Percentiles rank a stretch among this genome's conserved stretches.
These are phyloP conservation scores for Diorhabda carinulata DNA, from an alignment of 1,140 invertebrate genomes.

Conservation along the genomic window DNA sequence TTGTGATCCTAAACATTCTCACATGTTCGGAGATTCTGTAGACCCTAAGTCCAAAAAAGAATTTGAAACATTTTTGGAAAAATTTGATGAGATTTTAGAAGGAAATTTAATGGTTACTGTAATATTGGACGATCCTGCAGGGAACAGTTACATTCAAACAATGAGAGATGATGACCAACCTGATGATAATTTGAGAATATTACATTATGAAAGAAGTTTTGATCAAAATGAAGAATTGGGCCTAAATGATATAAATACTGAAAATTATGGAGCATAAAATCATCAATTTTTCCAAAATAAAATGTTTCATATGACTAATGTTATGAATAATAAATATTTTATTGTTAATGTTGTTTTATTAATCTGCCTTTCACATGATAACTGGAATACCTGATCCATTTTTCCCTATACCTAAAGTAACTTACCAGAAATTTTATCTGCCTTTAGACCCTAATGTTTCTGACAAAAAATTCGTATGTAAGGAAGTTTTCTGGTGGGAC, in stretches of 20 bases:
- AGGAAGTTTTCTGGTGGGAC: conserved; percentile 66
- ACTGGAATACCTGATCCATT: no score
- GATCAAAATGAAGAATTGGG: conserved; percentile 96
- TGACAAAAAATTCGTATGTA: conserved; percentile 34
- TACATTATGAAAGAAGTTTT: conserved; percentile 75
- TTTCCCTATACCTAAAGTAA: no score
- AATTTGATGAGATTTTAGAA: conserved; percentile 68
- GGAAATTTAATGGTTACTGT: conserved; percentile 66
- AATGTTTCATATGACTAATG: no score
- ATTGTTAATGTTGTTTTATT: no score
- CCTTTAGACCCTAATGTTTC: conserved; percentile 15
- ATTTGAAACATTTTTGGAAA: conserved; percentile 63
- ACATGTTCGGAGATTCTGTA: conserved; percentile 69
- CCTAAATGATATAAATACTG: conserved; percentile 95
- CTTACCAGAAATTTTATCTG: background rate
- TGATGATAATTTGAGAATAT: conserved; percentile 67
- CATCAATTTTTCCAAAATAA: no score
- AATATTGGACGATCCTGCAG: conserved; percentile 91
- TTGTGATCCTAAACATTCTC: conserved; percentile 54
- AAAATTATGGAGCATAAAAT: conserved; percentile 59
- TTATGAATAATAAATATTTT: no score
- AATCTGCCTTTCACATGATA: no score
- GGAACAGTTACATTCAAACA: conserved; percentile 94
- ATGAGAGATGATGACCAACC: conserved; percentile 58
- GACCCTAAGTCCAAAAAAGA: conserved; percentile 52